These are phyloP conservation scores for Asarcornis scutulata DNA, from an alignment of 2,113 vertebrate genomes.

Conservation along the genomic window DNA sequence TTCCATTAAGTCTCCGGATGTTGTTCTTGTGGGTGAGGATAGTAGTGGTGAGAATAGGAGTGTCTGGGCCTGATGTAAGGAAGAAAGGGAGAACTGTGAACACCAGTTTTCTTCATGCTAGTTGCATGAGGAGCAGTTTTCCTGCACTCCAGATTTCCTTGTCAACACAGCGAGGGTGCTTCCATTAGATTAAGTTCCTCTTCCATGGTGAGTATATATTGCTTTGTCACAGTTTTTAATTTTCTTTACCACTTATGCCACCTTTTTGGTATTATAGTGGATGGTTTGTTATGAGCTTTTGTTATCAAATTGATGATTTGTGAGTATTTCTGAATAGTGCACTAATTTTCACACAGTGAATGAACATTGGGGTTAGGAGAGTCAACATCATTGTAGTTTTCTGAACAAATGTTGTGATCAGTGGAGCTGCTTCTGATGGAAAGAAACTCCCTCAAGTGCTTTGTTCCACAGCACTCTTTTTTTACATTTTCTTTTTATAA, in stretches of 20 bases:
- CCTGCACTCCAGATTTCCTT: background rate
- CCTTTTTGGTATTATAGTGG: background rate
- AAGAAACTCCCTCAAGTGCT: background rate
- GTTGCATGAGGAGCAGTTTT: background rate
- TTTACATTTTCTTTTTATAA: background rate
- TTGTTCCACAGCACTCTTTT: background rate
- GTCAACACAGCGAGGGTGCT: background rate
- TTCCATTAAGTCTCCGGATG: background rate
- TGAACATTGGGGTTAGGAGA: background rate
- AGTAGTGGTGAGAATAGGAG: background rate
- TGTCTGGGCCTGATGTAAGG: background rate
- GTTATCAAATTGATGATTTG: background rate
- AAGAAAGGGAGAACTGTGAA: background rate
- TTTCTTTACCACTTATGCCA: background rate
- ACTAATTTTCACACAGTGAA: background rate
- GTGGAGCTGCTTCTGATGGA: background rate
- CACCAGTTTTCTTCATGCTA: background rate
- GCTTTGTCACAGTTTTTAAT: background rate
- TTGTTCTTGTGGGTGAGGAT: background rate
- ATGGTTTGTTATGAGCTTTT: background rate
- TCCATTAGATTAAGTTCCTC: background rate
- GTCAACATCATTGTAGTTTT: background rate
- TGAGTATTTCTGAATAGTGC: background rate
- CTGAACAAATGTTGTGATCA: background rate
- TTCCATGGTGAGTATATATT: background rate